Evolutionary conservation across 2,888 invertebrate genomes (phyloP), one percentile per base, ranked within the genome.

Genomic region (Meghimatium bilineatum): DNA sequence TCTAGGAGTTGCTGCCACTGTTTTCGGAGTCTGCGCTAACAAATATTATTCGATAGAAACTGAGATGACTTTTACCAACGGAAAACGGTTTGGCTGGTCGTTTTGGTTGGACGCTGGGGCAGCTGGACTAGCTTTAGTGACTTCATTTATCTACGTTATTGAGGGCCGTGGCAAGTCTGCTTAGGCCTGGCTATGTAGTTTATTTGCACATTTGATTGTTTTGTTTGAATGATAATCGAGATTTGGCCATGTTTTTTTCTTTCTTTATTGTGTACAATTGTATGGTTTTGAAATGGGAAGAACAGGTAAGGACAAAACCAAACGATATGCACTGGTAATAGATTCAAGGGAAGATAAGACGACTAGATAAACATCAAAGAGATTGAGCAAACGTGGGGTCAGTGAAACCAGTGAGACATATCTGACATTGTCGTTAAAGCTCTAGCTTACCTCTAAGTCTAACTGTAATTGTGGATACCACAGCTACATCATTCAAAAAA

Each of bases 71-170:
- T 36, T 75, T 14, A 26, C 71, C 23, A 56, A 80, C 0, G 71
- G 72, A 23, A 80, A 74, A 0, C 86, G 80, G 0, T 90, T 90
- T 67, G 89, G 90, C 36, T 91, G 91, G 91, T 90, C 91, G 0
- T 91, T 89, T 83, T 91, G 90, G 90, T 87, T 91, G 23, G 89
- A 88, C 0, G 85, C 88, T 0, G 89, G 86, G 0, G 87, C 91
- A 1, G 85, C 90, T 12, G 90, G 86, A 0, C 77, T 90, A 32
- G 87, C 90, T 12, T 85, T 91, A n/a, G 66, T 90, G 14, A 91
- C 90, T 44, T 86, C 89, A 49, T 80, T 89, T 52, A 85, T 91
- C 36, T 91, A 91, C 80, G 88, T 88, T 52, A 89, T 90, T 75
- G 90, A 89, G 56, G 88, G 89, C n/a, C 80, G 85, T 8, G 80